Percentiles rank a stretch among this genome's conserved stretches.
phyloP scores from a whole-genome alignment of 2,888 invertebrate genomes.

The Achlya flavicornis region DNA sequence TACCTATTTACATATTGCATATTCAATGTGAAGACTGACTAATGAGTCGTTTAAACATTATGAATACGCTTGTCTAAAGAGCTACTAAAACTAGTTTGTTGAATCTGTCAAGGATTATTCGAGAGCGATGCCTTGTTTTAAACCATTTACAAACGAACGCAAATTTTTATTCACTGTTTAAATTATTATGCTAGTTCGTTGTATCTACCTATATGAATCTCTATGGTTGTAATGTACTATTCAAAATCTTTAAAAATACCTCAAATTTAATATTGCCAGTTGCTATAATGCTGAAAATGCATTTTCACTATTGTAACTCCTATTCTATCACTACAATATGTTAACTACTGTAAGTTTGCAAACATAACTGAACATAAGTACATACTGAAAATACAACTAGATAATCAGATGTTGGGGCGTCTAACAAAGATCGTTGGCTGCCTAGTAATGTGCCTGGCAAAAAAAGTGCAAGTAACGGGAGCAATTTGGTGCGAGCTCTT shows the following conservation, averaged over 20 bases:
- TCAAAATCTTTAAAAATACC: too few relatives aligned
- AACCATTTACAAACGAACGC: slow-evolving; percentile 46
- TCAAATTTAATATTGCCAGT: too few relatives aligned
- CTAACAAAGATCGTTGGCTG: slow-evolving; percentile 8
- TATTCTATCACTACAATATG: too few relatives aligned
- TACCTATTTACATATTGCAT: slow-evolving; percentile 11
- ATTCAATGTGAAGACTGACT: slow-evolving; percentile 14
- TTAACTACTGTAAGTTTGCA: not conserved
- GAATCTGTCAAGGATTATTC: slow-evolving; percentile 43
- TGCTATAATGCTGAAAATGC: too few relatives aligned
- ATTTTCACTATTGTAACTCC: too few relatives aligned
- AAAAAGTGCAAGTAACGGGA: slow-evolving; percentile 71
- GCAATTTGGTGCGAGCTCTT: slow-evolving; percentile 51
- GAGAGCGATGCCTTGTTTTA: slow-evolving; percentile 26
- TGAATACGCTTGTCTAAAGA: slow-evolving; percentile 25
- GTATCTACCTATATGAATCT: not conserved
- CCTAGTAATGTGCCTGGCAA: slow-evolving; percentile 29
- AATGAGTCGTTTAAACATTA: slow-evolving; percentile 23
- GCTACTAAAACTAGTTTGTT: slow-evolving; percentile 23
- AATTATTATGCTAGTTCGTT: not conserved
- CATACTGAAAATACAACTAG: slow-evolving; percentile 10
- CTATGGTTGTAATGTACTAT: too few relatives aligned
- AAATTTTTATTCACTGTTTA: slow-evolving; percentile 31
- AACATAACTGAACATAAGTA: not conserved
- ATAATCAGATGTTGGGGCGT: not conserved